Evolutionary conservation across 2,113 vertebrate species (phyloP).

Genomic region (Nymphicus hollandicus): DNA sequence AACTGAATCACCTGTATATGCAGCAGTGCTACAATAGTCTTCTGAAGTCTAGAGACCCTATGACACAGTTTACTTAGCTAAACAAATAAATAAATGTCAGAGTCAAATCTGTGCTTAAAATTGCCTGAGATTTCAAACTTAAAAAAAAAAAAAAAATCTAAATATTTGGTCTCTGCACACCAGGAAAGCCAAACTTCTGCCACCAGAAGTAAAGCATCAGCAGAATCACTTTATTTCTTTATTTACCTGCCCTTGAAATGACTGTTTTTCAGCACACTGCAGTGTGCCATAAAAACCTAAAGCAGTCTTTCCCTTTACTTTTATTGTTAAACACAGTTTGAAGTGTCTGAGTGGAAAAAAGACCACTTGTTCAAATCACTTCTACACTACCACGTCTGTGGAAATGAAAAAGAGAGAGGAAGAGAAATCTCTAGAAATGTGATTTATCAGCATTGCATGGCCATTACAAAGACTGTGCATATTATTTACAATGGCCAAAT

Average conservation of each 20-base stretch:
- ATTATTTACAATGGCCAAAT: not conserved
- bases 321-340: not conserved
- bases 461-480: not conserved
- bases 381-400: not conserved
- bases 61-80: not conserved
- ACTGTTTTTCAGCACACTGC: not conserved
- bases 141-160: not conserved
- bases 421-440: not conserved
- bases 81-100: slow-evolving; percentile 10
- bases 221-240: not conserved
- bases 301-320: not conserved
- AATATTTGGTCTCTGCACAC: not conserved
- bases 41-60: not conserved
- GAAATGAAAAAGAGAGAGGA: not conserved
- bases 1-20: not conserved
- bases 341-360: not conserved
- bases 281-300: not conserved
- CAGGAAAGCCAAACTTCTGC: not conserved
- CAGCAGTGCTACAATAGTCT: not conserved
- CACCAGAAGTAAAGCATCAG: not conserved
- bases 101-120: not conserved
- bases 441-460: not conserved
- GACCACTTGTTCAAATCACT: not conserved
- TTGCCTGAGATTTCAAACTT: not conserved
- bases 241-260: slow-evolving; percentile 28